Conservation (phyloP, 2,113 vertebrate genomes). For the Tachysurus vachellii region DNA sequence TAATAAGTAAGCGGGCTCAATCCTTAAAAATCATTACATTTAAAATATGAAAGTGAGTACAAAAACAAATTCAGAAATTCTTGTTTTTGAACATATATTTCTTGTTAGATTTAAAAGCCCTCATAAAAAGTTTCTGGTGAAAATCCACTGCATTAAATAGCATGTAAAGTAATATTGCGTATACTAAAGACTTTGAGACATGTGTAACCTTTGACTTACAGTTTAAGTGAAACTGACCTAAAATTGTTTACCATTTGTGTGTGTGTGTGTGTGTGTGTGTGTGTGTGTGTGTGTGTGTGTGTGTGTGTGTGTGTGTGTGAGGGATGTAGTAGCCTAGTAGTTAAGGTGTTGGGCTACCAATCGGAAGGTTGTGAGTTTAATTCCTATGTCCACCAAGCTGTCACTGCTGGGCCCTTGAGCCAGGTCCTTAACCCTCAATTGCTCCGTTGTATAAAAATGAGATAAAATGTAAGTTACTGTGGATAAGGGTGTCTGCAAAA, state of each 20-base stretch:
- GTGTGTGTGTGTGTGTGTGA: slow-evolving; percentile 19
- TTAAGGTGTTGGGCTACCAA: too few relatives aligned
- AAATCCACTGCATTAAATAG: not conserved
- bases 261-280: slow-evolving; percentile 13
- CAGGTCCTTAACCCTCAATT: too few relatives aligned
- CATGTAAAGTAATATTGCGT: not conserved
- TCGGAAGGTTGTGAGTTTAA: too few relatives aligned
- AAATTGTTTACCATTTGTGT: not conserved
- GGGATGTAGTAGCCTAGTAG: too few relatives aligned
- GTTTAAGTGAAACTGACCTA: not conserved
- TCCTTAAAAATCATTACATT: not conserved
- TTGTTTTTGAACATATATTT: not conserved
- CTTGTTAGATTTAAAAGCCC: not conserved
- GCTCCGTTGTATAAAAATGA: too few relatives aligned
- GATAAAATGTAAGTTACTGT: too few relatives aligned
- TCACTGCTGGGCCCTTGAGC: too few relatives aligned
- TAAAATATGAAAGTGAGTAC: too few relatives aligned
- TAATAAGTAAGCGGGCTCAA: too few relatives aligned
- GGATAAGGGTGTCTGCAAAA: too few relatives aligned
- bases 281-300: not conserved
- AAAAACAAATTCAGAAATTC: too few relatives aligned
- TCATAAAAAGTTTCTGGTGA: not conserved
- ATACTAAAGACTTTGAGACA: not conserved
- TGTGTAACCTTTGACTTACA: not conserved
- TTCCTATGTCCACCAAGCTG: too few relatives aligned